Percentiles rank a stretch among this genome's conserved stretches.
These are phyloP conservation scores for Chydorus sphaericus DNA, from an alignment of 2,888 invertebrate genomes.

Conservation along the genomic window DNA sequence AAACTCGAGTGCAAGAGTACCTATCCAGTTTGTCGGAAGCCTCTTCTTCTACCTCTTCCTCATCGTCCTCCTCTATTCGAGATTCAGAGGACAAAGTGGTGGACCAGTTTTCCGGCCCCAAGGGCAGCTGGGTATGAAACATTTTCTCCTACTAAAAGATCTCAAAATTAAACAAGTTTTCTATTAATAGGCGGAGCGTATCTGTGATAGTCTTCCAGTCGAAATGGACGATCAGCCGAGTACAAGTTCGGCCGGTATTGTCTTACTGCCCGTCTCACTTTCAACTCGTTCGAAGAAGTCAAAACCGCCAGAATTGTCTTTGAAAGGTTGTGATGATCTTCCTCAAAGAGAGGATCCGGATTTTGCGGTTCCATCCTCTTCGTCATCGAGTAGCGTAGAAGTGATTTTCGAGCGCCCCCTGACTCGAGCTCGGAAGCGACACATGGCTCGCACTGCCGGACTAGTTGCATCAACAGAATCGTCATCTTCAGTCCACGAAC, in stretches of 20 bases:
- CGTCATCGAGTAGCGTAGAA: background rate
- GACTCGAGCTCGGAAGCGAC: background rate
- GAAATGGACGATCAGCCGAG: background rate
- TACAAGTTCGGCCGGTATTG: background rate
- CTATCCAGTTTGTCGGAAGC: conserved; percentile 34
- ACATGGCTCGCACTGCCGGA: background rate
- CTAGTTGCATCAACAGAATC: no score
- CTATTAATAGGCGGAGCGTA: background rate
- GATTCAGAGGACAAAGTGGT: background rate
- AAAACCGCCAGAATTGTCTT: background rate
- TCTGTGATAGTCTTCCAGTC: background rate
- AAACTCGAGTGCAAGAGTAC: conserved; percentile 35
- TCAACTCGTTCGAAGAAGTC: background rate
- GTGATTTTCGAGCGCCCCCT: background rate
- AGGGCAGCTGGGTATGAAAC: background rate
- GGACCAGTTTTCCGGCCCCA: background rate
- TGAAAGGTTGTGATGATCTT: background rate
- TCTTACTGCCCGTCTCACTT: background rate
- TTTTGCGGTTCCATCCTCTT: no score
- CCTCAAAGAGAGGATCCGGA: background rate
- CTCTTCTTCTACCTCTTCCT: conserved; percentile 18
- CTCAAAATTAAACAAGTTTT: no score
- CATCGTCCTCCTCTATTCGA: background rate
- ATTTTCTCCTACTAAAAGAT: background rate
- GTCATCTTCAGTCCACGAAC: no score